A percentile compares a stretch with the other conserved stretches of the same genome.
Conservation (phyloP, 2,113 vertebrate species). For the Lipotes vexillifer region DNA sequence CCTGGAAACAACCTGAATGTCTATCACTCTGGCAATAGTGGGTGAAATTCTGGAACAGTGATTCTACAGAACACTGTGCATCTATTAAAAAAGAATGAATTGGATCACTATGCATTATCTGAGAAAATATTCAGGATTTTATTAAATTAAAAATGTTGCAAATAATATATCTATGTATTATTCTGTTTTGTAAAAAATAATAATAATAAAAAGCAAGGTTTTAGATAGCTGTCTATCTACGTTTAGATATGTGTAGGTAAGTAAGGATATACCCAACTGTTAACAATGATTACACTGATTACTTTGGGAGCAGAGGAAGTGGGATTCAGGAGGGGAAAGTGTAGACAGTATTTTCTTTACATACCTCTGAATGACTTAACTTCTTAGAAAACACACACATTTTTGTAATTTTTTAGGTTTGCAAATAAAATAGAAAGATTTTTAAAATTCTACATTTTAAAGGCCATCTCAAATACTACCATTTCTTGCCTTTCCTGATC, state of each 20-base stretch:
- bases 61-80: not conserved
- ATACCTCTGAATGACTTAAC: not conserved
- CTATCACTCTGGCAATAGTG: not conserved
- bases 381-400: not conserved
- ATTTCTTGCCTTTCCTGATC: not conserved
- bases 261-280: not conserved
- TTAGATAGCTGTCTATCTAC: not conserved
- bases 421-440: not conserved
- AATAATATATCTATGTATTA: not conserved
- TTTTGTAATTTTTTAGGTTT: not conserved
- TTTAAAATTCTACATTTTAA: not conserved
- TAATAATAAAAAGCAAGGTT: not conserved
- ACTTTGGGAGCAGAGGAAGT: not conserved
- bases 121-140: conserved; percentile 11
- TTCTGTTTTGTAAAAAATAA: not conserved
- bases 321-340: not conserved
- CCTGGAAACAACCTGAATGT: not conserved
- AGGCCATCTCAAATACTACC: not conserved
- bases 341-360: not conserved
- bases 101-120: not conserved
- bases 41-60: not conserved
- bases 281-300: not conserved
- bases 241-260: not conserved
- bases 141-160: not conserved
- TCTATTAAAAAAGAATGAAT: not conserved